Evolutionary conservation across 1,140 invertebrate genomes (phyloP).

Genomic region (Drosophila arizonae): DNA sequence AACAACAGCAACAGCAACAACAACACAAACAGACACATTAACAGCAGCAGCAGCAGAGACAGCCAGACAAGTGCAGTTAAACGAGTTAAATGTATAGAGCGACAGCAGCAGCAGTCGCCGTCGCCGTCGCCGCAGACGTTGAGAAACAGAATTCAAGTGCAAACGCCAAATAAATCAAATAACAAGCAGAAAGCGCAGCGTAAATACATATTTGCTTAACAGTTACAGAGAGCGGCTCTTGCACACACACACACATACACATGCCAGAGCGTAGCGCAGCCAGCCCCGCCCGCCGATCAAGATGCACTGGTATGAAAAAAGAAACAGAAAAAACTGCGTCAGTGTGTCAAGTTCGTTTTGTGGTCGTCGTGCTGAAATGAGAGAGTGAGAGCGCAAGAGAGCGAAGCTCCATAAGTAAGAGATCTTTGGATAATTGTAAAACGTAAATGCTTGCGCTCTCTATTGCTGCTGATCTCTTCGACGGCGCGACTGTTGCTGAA

Average conservation of each 20-base stretch:
- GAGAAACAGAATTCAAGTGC: constrained; percentile 67
- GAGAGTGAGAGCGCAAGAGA: constrained; percentile 5
- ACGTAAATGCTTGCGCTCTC: constrained; percentile 4
- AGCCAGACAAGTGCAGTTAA: constrained; percentile 74
- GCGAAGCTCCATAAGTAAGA: constrained; percentile 13
- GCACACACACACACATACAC: constrained; percentile 22
- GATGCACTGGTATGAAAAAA: constrained; percentile 10
- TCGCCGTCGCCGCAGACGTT: constrained; percentile 33
- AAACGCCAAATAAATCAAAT: constrained; percentile 78
- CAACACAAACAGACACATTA: constrained; percentile 13
- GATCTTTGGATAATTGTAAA: constrained; percentile 10
- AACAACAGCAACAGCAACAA: neutral
- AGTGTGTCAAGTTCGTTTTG: constrained; percentile 80
- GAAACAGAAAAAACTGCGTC: constrained; percentile 70
- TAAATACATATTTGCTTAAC: constrained; percentile 70
- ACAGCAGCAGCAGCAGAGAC: constrained; percentile 10
- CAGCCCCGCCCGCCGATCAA: neutral
- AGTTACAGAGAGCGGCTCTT: constrained; percentile 53
- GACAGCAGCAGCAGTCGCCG: constrained; percentile 10
- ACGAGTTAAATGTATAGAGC: constrained; percentile 52
- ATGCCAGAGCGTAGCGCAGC: neutral
- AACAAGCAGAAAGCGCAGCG: constrained; percentile 67
- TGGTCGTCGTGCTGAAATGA: constrained; percentile 22
- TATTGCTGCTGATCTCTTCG: constrained; percentile 31
- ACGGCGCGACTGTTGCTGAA: constrained; percentile 32